Conservation (phyloP, 2,888 invertebrate genomes). For the Drosophila meridiana region DNA sequence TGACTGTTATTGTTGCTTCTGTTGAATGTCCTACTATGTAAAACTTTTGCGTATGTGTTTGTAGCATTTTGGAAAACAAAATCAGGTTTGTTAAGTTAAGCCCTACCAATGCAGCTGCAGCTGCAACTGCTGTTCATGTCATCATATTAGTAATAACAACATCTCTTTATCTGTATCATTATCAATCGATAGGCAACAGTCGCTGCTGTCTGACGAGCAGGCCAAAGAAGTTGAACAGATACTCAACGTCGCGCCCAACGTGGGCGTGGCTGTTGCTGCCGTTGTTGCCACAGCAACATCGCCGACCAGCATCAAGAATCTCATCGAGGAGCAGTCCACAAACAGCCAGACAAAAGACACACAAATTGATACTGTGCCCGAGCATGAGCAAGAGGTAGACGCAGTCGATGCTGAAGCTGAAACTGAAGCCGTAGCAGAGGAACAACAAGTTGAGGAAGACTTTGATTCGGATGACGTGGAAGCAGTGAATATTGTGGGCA, state of each 20-base stretch:
- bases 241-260: conserved; percentile 87
- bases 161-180: conserved; percentile 2
- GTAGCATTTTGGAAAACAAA: conserved; percentile 93
- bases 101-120: background rate
- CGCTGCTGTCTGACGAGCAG: conserved; percentile 94
- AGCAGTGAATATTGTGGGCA: conserved; percentile 78
- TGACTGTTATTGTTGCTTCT: conserved; percentile 45
- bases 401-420: conserved; percentile 32
- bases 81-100: conserved; percentile 88
- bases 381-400: conserved; percentile 24
- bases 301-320: conserved; percentile 82
- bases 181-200: conserved; percentile 88
- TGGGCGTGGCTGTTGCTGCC: conserved; percentile 81
- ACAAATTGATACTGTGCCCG: conserved; percentile 55
- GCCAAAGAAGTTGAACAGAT: conserved; percentile 95
- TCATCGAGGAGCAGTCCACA: conserved; percentile 62
- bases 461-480: conserved; percentile 81
- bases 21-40: conserved; percentile 48
- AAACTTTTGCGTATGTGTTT: conserved; percentile 46
- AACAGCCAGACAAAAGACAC: conserved; percentile 42
- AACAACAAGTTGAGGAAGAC: conserved; percentile 48
- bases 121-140: background rate
- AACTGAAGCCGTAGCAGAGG: conserved; percentile 30
- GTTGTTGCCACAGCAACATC: conserved; percentile 82
- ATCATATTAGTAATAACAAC: conserved; percentile 15